Base-by-base conservation (phyloP, 2,797 vertebrate species). In the Thaleichthys pacificus region DNA sequence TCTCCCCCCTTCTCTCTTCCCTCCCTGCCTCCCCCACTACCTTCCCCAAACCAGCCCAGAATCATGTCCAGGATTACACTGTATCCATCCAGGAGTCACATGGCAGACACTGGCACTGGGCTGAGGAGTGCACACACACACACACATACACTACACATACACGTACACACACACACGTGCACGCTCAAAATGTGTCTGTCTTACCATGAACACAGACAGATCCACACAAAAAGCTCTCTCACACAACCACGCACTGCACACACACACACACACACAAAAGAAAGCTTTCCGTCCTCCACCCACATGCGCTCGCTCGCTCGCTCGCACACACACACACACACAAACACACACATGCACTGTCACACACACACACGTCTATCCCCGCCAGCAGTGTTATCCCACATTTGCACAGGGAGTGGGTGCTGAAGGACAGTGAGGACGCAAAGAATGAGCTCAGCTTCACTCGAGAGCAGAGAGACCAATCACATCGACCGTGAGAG, bases 381-480 rank as follows among this genome's bases (percentile, higher is more conserved):
- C 61, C 26, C 5, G 15, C 7, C 22, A 66, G 79, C 76, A 79
- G 75, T 80, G 72, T 80, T 71, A 79, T 80, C 61, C 70, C 68
- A 72, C 58, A 72, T 35, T 77, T 74, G 76, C 78, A 80, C 66
- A 77, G 70, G 64, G 64, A 82, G 77, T 28, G 76, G 76, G 79
- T 68, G 66, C 63, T 84, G 76, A 86, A 86, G 81, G 81, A 85
- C 84, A 81, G 61, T 9, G 65, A 87, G 77, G 76, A 81, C 72
- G 84, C 70, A 73, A 24, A 65, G 28, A 64, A 17, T 51, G 22
- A 17, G 24, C 26, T 61, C 60, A 61, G 60, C 22, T 61, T 15
- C 60, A 12, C 15, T 14, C 14, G 60, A 28, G 21, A 61, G 24
- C 22, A 4, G n/a, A n/a, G n/a, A n/a, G 12, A 12, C 22, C 22